A percentile compares a stretch with the other conserved stretches of the same genome.
Conservation (phyloP, 2,888 invertebrate genomes). For the Pasiphila rectangulata region DNA sequence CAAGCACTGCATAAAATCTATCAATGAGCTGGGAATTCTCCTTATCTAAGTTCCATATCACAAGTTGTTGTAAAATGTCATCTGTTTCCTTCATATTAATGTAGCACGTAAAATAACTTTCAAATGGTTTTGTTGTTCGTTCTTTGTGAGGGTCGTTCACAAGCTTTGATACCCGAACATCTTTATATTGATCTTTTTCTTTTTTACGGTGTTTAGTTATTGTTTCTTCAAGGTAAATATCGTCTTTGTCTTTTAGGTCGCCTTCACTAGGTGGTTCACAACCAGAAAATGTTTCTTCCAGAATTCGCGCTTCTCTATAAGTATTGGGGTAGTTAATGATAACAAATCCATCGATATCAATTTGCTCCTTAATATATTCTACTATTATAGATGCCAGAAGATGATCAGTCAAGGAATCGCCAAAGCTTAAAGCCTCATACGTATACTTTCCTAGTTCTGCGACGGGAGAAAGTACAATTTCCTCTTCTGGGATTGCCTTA, state of each 20-base stretch:
- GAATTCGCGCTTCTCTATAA: constrained; percentile 78
- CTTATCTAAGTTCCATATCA: constrained; percentile 64
- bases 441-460: constrained; percentile 81
- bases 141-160: constrained; percentile 75
- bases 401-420: constrained; percentile 77
- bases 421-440: constrained; percentile 76
- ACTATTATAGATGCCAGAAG: constrained; percentile 80
- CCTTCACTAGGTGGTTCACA: constrained; percentile 64
- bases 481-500: constrained; percentile 79
- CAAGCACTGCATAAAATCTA: constrained; percentile 80
- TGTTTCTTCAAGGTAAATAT: constrained; percentile 66
- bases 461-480: constrained; percentile 67
- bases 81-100: constrained; percentile 71
- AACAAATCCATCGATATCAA: constrained; percentile 80
- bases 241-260: constrained; percentile 58
- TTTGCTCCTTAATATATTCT: constrained; percentile 79
- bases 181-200: constrained; percentile 58
- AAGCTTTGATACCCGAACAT: constrained; percentile 70
- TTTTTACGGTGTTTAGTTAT: constrained; percentile 60
- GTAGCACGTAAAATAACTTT: constrained; percentile 81
- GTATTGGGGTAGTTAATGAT: constrained; percentile 83
- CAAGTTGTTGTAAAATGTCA: constrained; percentile 62
- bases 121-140: constrained; percentile 54
- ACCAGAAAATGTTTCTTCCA: constrained; percentile 82
- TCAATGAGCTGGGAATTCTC: constrained; percentile 77